These are phyloP conservation scores for Tetramorium alpestre DNA, from an alignment of 1,140 invertebrate genomes.

Conservation along the genomic window DNA sequence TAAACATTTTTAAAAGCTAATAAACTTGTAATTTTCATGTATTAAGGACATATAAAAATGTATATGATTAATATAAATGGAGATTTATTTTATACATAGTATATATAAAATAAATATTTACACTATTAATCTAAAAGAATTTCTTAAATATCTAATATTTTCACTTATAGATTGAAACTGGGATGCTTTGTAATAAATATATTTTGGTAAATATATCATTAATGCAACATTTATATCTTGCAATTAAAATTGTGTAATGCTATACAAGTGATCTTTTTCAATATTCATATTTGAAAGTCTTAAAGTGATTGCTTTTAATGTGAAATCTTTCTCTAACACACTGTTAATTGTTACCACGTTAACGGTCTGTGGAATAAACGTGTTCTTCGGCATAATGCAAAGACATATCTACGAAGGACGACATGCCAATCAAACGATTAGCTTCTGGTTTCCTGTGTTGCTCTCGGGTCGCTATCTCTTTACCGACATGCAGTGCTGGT, in stretches of 20 bases:
- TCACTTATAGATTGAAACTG: neutral
- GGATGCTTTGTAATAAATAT: neutral
- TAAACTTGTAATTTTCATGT: neutral
- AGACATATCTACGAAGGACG: neutral
- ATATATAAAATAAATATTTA: neutral
- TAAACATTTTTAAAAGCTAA: neutral
- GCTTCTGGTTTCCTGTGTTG: constrained; percentile 11
- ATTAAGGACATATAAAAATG: too few species aligned
- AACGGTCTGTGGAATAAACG: neutral
- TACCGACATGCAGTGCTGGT: neutral
- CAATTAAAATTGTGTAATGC: neutral
- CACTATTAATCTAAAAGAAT: neutral
- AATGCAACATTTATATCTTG: neutral
- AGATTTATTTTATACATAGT: neutral
- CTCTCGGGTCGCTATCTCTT: constrained; percentile 29
- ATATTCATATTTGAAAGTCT: neutral
- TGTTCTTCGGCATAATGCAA: neutral
- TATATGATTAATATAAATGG: too few species aligned
- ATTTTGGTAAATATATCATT: neutral
- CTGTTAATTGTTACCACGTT: neutral
- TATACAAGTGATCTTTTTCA: neutral
- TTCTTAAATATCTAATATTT: neutral
- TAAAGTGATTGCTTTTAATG: neutral
- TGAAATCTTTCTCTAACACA: neutral
- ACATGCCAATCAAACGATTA: constrained; percentile 26